Evolutionary conservation across 2,888 invertebrate genomes (phyloP).

Genomic region (Sphinx pinastri): DNA sequence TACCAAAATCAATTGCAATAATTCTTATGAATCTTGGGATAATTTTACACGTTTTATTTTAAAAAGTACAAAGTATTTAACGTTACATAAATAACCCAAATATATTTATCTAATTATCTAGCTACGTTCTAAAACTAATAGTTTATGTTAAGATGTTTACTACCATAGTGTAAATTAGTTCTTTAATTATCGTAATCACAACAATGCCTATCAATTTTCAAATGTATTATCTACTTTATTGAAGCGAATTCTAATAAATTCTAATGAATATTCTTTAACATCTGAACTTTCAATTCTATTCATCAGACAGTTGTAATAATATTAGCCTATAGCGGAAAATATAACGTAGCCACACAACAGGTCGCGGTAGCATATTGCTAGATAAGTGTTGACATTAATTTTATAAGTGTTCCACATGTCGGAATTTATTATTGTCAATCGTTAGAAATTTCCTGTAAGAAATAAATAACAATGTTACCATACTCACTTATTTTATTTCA

Average conservation of each 20-base stretch:
- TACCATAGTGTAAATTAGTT: constrained; percentile 14
- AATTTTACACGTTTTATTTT: constrained; percentile 5
- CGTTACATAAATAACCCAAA: background rate
- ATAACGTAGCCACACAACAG: constrained; percentile 76
- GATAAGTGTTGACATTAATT: constrained; percentile 81
- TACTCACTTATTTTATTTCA: constrained; percentile 58
- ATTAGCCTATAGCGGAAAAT: constrained; percentile 51
- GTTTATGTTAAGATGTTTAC: constrained; percentile 11
- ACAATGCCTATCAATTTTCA: constrained; percentile 8
- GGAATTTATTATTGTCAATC: constrained; percentile 79
- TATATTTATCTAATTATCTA: constrained; percentile 4
- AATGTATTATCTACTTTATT: background rate
- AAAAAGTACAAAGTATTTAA: background rate
- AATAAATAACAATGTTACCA: constrained; percentile 83
- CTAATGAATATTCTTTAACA: constrained; percentile 18
- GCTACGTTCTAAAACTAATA: constrained; percentile 2
- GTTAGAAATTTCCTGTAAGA: constrained; percentile 79
- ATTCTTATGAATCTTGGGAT: constrained; percentile 18
- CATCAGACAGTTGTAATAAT: constrained; percentile 47
- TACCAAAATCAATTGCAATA: constrained; percentile 4
- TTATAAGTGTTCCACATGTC: constrained; percentile 75
- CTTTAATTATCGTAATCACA: background rate
- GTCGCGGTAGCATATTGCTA: constrained; percentile 69
- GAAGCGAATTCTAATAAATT: background rate
- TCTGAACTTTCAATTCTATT: constrained; percentile 37